A percentile compares a stretch with the other conserved stretches of the same genome.
These are phyloP conservation scores for Podarcis lilfordi DNA, from an alignment of 2,797 vertebrate species.

Conservation along the genomic window DNA sequence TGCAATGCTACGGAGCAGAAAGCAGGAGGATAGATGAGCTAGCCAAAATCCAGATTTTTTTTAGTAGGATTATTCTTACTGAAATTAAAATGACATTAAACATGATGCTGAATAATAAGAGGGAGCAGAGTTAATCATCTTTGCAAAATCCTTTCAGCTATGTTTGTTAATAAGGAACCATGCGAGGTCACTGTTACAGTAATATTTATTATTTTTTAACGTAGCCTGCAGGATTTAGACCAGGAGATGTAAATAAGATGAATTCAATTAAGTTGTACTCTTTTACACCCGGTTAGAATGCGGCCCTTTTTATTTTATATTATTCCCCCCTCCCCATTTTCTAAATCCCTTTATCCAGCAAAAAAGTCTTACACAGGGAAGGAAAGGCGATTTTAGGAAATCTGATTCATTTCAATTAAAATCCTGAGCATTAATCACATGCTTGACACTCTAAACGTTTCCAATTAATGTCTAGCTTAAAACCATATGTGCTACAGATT, in stretches of 20 bases:
- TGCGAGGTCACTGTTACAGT: slow-evolving; percentile 21
- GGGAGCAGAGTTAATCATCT: slow-evolving; percentile 57
- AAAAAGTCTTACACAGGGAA: slow-evolving; percentile 32
- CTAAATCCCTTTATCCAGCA: not conserved
- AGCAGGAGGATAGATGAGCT: not conserved
- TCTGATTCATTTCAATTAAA: slow-evolving; percentile 73
- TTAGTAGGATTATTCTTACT: slow-evolving; percentile 43
- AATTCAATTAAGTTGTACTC: slow-evolving; percentile 20
- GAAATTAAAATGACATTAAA: slow-evolving; percentile 39
- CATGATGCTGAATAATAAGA: slow-evolving; percentile 56
- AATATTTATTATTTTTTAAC: slow-evolving; percentile 30
- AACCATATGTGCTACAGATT: slow-evolving; percentile 74
- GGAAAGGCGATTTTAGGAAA: slow-evolving; percentile 60
- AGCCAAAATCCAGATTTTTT: slow-evolving; percentile 44
- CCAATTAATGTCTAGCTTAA: slow-evolving; percentile 78
- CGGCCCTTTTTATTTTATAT: slow-evolving; percentile 35
- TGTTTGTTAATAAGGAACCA: slow-evolving; percentile 57
- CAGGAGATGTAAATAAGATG: slow-evolving; percentile 37
- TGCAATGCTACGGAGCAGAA: not conserved
- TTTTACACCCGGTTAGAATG: slow-evolving; percentile 24
- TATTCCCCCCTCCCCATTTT: not conserved
- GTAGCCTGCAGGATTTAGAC: slow-evolving; percentile 40
- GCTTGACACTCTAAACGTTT: slow-evolving; percentile 75
- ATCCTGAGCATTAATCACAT: slow-evolving; percentile 72
- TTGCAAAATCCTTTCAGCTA: slow-evolving; percentile 43